Evolutionary conservation across 2,888 invertebrate genomes (phyloP).

Genomic region (Orchestes rusci): DNA sequence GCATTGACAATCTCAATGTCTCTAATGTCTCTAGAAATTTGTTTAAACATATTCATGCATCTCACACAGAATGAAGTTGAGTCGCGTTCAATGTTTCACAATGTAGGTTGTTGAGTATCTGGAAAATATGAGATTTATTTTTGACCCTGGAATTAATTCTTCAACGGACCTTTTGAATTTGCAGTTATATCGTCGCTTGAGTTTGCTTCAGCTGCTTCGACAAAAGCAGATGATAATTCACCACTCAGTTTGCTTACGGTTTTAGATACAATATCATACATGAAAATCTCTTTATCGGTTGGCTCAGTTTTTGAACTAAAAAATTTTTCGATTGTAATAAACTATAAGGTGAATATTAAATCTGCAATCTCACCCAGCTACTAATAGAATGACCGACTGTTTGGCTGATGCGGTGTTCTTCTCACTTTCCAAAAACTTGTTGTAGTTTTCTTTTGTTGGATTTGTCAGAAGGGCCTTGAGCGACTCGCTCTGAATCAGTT

Average conservation of each 20-base stretch:
- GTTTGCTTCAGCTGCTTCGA: slow-evolving; percentile 81
- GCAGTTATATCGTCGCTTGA: slow-evolving; percentile 44
- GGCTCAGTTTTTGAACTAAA: slow-evolving; percentile 30
- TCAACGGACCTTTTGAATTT: too few species aligned
- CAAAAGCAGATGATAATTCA: slow-evolving; percentile 76
- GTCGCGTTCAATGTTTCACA: too few species aligned
- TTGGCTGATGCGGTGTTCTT: slow-evolving; percentile 64
- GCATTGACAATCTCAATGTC: too few species aligned
- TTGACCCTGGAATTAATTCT: too few species aligned
- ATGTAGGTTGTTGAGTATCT: too few species aligned
- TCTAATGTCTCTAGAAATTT: too few species aligned
- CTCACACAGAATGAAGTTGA: too few species aligned
- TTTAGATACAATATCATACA: slow-evolving; percentile 73
- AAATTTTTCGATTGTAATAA: slow-evolving; percentile 2
- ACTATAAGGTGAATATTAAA: neutral
- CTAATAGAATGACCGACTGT: slow-evolving; percentile 75
- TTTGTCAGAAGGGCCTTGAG: slow-evolving; percentile 68
- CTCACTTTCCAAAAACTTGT: slow-evolving; percentile 73
- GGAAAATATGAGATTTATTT: too few species aligned
- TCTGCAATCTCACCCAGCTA: slow-evolving; percentile 60
- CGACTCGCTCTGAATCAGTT: slow-evolving; percentile 52
- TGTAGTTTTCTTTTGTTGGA: slow-evolving; percentile 70
- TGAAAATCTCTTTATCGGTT: slow-evolving; percentile 71
- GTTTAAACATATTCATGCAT: too few species aligned
- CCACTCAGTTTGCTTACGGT: slow-evolving; percentile 72